These are phyloP conservation scores for Anas bernieri DNA, from an alignment of 2,797 vertebrate genomes.

Conservation along the genomic window DNA sequence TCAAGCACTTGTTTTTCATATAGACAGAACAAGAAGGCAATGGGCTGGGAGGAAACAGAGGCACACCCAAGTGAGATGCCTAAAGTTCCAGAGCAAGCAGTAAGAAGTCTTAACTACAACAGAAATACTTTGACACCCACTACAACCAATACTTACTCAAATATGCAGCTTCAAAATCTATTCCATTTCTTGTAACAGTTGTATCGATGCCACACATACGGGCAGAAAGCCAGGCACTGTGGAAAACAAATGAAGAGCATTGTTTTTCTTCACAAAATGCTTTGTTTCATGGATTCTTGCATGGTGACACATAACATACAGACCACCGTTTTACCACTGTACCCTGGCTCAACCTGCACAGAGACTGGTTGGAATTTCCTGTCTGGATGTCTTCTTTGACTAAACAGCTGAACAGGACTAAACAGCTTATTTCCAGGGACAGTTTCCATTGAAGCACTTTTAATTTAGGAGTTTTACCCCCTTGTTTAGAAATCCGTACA, in stretches of 20 bases:
- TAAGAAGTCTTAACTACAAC: neutral
- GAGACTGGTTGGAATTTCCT: neutral
- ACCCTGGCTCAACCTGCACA: neutral
- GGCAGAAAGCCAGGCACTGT: neutral
- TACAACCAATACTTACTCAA: neutral
- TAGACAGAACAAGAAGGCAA: neutral
- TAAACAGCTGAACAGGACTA: neutral
- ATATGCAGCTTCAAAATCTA: neutral
- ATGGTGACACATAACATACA: neutral
- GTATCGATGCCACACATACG: neutral
- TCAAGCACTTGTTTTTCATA: neutral
- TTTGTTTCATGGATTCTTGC: neutral
- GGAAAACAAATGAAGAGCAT: neutral
- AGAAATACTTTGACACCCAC: neutral
- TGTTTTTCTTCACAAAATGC: neutral
- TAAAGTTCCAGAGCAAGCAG: neutral
- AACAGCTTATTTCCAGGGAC: neutral
- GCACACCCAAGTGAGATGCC: neutral
- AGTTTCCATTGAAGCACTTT: neutral
- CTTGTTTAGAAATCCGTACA: neutral
- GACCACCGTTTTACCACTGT: neutral
- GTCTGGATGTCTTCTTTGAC: neutral
- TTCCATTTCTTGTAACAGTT: neutral
- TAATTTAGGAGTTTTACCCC: neutral
- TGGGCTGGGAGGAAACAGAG: neutral